phyloP scores from a whole-genome alignment of 2,888 invertebrate genomes.

The Torymus auratus region DNA sequence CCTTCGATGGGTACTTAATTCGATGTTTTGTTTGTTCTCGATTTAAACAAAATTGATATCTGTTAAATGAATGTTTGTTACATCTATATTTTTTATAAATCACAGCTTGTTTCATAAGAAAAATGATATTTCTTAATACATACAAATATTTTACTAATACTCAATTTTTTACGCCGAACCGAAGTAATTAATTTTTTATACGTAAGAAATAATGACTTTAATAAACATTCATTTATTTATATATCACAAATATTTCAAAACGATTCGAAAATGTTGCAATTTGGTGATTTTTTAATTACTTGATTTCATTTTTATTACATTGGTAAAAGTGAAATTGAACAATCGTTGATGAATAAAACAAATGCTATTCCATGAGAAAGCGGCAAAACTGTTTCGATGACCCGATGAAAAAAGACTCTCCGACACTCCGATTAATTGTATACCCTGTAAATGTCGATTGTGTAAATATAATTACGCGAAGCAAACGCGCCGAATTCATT shows the following conservation, averaged over 20 bases:
- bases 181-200: constrained; percentile 4
- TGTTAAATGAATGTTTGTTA: no score
- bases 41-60: no score
- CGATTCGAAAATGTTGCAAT: not conserved
- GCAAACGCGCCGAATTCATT: constrained; percentile 42
- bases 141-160: not conserved
- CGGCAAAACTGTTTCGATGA: constrained; percentile 22
- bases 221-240: not conserved
- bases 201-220: constrained; percentile 1
- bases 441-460: constrained; percentile 57
- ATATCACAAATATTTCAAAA: constrained; percentile 8
- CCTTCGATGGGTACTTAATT: no score
- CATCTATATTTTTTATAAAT: not conserved
- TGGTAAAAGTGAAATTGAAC: not conserved
- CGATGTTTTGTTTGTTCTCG: no score
- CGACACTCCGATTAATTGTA: constrained; percentile 47
- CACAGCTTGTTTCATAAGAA: not conserved
- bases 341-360: not conserved
- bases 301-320: not conserved
- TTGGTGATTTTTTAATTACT: no score
- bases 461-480: constrained; percentile 54
- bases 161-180: not conserved
- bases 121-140: no score
- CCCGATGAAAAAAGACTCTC: constrained; percentile 36
- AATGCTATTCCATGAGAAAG: not conserved